Base-by-base conservation (phyloP, 23 tunicate species). In the Corella eumyota region DNA sequence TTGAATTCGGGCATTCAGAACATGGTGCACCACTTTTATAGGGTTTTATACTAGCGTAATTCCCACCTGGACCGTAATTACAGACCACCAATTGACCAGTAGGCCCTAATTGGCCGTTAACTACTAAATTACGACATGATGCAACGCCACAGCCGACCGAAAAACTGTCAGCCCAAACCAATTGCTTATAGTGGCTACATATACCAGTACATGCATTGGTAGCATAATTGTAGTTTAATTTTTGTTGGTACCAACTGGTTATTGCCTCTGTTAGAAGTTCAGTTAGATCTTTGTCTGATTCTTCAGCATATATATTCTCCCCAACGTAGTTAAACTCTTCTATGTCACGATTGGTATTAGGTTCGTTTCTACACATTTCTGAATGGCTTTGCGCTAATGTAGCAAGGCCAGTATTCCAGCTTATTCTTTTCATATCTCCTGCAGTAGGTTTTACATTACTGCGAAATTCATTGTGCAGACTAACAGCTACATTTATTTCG, bases 61-160 rank as follows among this genome's bases (percentile, higher is more conserved):
- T 73, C 22, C 79, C 79, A 2, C 25, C 62, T 17, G 79, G 79
- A 15, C 62, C 79, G 45, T 73, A 73, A 29, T 62, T 64, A 34
- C 79, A 73, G 17, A 73, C 70, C 22, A 63, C 56, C 13, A 73
- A 59, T 23, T 71, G 77, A 20, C 36, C 66, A 3, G 30, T 34
- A 5, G 37, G 26, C 77, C 66, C 45, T 60, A 29, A 3, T 25
- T 55, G 44, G 30, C 29, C 11, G 25, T 33, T 49, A 25, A 71
- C 67, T 15, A 15, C 25, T 5, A 71, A 22, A 34, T 71, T 29
- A 4, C 25, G 4, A 45, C 77, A 71, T 4, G 77, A 40, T 13
- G 68, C 29, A 21, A 71, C 58, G 23, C 66, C 79, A 37, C 79
- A 73, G 17, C 79, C 79, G 27, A 73, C 70, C 5, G 62, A 52